Base-by-base conservation (phyloP, 2,113 vertebrate genomes). In the Phrynosoma platyrhinos region DNA sequence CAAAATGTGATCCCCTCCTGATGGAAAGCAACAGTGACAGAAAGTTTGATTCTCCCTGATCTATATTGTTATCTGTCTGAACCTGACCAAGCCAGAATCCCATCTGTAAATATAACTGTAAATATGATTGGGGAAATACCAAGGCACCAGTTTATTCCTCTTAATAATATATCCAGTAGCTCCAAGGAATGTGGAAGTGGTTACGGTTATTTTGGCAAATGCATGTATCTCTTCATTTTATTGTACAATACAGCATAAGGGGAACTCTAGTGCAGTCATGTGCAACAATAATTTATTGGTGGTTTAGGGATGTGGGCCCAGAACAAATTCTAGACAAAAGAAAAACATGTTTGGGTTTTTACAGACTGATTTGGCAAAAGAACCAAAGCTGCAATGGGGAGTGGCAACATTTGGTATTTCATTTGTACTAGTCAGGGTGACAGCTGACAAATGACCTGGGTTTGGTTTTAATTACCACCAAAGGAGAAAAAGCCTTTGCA, bases 321-420 rank as follows among this genome's bases (percentile, higher is more conserved):
- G 95, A 95, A 95, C 93, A 94, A 93, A 95, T 95, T 94, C 94
- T 95, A 94, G 93, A 95, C 92, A 94, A 95, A 95, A 96, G 89
- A 83, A 96, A 96, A 96, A 96, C 89, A 94, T 96, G 89, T 94
- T 95, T 93, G 91, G 94, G 91, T 95, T 95, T 87, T 94, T 94
- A 82, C 76, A 86, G 83, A 94, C 58, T 0, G 83, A 87, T 81
- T 96, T 95, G 95, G 92, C 96, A 91, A 87, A 91, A 87, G 85
- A 91, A 94, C 90, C 88, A 95, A 93, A 95, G 91, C 85, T 93
- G 78, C 87, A 87, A 91, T 93, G 89, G 88, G 91, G 83, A 93
- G 88, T 90, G 91, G 92, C 95, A 95, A 95, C 91, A 93, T 92
- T 94, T 94, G 87, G 87, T 91, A 87, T 92, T 91, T 89, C 84